Evolutionary conservation across 2,797 vertebrate genomes (phyloP), one percentile per base, ranked within the genome.

Genomic region (Sparus aurata): DNA sequence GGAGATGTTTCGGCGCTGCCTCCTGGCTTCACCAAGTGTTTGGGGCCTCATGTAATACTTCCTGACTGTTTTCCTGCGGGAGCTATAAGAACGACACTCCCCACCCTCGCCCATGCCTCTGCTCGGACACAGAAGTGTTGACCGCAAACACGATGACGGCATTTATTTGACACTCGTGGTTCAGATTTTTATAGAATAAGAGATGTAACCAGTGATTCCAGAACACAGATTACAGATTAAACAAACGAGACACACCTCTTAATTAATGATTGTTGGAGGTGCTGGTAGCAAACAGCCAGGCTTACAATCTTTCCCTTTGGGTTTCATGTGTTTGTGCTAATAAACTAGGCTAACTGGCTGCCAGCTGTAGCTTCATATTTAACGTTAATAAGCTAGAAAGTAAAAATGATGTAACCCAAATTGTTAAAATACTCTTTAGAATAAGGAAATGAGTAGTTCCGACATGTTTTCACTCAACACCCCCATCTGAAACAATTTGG

Each of bases 21-120:
- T 82, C 83, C 75, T 73, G 86, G 65, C 77, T 49, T n/a, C 49
- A 47, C 47, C 34, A 12, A 64, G 25, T 58, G 62, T 80, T 78
- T 53, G 57, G 75, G 84, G 87, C 82, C 85, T 89, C 65, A 23
- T 66, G 80, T 86, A 69, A 87, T 70, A 69, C 90, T 94, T 96
- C 95, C 94, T 94, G 93, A 77, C 83, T 81, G n/a, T 86, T 88
- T 96, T 95, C 95, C 95, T 94, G 89, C 87, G 83, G 92, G 91
- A 91, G 81, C 61, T 66, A 34, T 69, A 34, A 85, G 79, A 89
- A 95, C 12, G 95, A 92, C 80, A 72, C 68, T 90, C 89, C 80
- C 91, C 86, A 68, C 87, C 92, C 90, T 79, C 53, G 1, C 75
- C 63, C 70, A 80, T 75, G 46, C 77, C 65, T 79, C 77, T 22